Percentiles rank a stretch among this genome's conserved stretches.
phyloP scores from a whole-genome alignment of 2,113 vertebrate species.

The Raphicerus campestris region DNA sequence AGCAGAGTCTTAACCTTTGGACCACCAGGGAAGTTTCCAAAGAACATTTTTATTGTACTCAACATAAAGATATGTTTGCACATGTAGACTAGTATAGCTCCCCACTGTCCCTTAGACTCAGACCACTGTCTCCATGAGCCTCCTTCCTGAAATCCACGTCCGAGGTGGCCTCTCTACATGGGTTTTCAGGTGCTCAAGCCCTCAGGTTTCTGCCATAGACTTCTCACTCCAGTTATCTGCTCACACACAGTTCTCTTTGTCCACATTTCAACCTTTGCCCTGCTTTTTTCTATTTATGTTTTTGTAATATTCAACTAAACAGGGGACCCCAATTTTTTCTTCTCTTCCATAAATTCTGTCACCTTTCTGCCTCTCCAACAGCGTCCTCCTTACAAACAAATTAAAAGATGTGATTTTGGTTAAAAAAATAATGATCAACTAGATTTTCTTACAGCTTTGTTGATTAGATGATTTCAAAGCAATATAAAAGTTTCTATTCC shows the following conservation, averaged over 20 bases:
- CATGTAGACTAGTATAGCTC: neutral
- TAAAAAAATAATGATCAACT: neutral
- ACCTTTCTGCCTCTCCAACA: neutral
- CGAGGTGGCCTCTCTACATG: rapidly evolving
- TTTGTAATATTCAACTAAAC: neutral
- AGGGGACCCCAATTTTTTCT: neutral
- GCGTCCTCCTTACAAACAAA: neutral
- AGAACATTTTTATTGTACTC: neutral
- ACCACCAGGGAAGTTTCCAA: neutral
- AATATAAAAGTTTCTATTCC: neutral
- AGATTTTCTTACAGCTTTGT: neutral
- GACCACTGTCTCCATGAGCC: rapidly evolving
- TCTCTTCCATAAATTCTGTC: neutral
- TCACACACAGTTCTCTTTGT: neutral
- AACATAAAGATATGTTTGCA: neutral
- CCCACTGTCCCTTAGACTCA: neutral
- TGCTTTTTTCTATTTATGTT: neutral
- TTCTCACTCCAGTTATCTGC: neutral
- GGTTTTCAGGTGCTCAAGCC: neutral
- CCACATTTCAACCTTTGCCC: neutral
- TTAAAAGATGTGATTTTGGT: neutral
- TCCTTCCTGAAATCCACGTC: rapidly evolving
- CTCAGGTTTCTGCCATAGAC: neutral
- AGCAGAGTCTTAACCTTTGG: neutral
- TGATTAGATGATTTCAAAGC: neutral